A percentile compares a stretch with the other conserved stretches of the same genome.
Evolutionary conservation across 2,797 vertebrate genomes (phyloP).

Genomic region (Cynopterus sphinx): DNA sequence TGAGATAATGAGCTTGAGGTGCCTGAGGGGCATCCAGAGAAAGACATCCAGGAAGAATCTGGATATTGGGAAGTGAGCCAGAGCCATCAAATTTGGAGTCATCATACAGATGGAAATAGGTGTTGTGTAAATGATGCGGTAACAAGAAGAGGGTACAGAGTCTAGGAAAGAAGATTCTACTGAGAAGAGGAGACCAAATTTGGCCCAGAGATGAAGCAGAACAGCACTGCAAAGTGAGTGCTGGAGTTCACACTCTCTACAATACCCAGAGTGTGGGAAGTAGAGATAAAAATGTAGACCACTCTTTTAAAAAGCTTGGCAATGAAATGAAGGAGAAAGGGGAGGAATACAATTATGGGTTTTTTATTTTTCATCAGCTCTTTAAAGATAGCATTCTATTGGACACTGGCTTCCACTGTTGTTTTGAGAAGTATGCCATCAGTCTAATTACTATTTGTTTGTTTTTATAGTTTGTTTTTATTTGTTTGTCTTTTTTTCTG

Average conservation of each 20-base stretch:
- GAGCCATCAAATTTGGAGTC: not conserved
- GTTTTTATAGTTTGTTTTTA: not conserved
- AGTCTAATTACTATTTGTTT: not conserved
- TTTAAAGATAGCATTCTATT: not conserved
- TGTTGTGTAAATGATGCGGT: not conserved
- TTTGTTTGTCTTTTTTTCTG: constrained; percentile 3
- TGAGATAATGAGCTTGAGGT: not conserved
- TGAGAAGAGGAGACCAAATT: not conserved
- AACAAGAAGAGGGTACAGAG: not conserved
- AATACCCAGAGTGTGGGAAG: not conserved
- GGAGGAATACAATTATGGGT: not conserved
- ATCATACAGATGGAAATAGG: not conserved
- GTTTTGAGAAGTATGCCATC: not conserved
- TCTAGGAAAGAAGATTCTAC: not conserved
- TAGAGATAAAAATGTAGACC: not conserved
- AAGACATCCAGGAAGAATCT: not conserved
- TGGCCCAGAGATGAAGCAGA: not conserved
- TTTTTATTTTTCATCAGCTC: not conserved
- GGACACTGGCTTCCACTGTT: not conserved
- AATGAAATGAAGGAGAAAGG: not conserved
- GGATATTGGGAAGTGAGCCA: not conserved
- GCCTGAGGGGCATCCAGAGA: not conserved
- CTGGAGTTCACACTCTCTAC: not conserved
- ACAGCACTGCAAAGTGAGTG: not conserved
- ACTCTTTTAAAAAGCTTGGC: not conserved